Conservation (phyloP, 2,888 invertebrate genomes). For the Euzetes globulus region DNA sequence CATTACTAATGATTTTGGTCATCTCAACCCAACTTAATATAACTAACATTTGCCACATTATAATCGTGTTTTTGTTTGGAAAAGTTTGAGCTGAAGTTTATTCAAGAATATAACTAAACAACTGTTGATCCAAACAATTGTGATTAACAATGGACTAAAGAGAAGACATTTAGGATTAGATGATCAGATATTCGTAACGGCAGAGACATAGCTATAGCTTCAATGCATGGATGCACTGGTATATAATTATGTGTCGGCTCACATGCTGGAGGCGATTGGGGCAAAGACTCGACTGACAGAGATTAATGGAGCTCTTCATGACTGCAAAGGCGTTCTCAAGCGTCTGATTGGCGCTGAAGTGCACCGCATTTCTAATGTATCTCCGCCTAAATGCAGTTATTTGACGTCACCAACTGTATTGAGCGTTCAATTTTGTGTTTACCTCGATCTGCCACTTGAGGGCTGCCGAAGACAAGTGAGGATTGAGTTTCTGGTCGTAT, state of each 20-base stretch:
- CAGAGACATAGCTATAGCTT: neutral
- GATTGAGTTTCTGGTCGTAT: neutral
- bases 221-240: neutral
- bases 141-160: neutral
- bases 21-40: neutral
- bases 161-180: conserved; percentile 2
- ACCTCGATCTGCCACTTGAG: conserved; percentile 26
- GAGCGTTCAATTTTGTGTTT: conserved; percentile 17
- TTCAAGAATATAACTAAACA: conserved; percentile 1
- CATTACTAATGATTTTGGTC: conserved; percentile 13
- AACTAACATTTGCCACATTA: neutral
- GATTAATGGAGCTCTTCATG: neutral
- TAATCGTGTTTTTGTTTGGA: neutral
- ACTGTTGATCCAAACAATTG: conserved; percentile 29
- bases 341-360: neutral
- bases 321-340: conserved; percentile 3
- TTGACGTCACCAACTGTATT: conserved; percentile 1
- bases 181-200: neutral
- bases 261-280: conserved; percentile 22
- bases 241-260: conserved; percentile 14
- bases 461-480: conserved; percentile 18
- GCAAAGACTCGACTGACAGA: neutral
- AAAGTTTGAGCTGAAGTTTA: neutral
- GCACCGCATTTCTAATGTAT: conserved; percentile 27
- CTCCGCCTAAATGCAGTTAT: conserved; percentile 29